phyloP scores from a whole-genome alignment of 2,113 vertebrate genomes.

The Capreolus pygargus region DNA sequence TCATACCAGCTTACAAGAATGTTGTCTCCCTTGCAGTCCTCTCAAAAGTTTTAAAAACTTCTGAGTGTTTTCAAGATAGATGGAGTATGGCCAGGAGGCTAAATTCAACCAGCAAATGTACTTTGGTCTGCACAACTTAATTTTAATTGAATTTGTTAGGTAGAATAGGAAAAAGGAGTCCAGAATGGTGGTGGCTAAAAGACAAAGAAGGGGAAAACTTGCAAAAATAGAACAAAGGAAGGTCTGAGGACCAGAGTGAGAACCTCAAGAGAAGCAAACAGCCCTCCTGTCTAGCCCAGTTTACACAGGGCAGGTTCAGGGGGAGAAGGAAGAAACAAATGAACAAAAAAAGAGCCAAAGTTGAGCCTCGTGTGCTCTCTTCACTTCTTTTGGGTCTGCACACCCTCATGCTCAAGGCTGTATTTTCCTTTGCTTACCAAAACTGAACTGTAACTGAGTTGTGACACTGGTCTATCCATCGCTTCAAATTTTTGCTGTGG shows the following conservation, averaged over 20 bases:
- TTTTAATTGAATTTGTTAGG: background rate
- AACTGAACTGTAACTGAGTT: background rate
- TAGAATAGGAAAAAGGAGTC: background rate
- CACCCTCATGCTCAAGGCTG: background rate
- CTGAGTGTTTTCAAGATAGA: background rate
- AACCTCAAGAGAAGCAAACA: background rate
- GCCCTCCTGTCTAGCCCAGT: background rate
- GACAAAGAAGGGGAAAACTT: background rate
- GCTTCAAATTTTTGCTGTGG: background rate
- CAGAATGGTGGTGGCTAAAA: background rate
- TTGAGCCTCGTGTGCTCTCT: background rate
- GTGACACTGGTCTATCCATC: background rate
- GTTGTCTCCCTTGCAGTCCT: accelerated
- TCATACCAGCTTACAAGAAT: background rate
- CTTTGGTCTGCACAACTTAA: background rate
- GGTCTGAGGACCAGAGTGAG: background rate
- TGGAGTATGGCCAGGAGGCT: background rate
- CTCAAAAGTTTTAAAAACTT: background rate
- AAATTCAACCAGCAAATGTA: background rate
- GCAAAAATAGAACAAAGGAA: background rate
- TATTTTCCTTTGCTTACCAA: background rate
- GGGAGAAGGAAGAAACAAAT: background rate
- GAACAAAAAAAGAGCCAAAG: background rate
- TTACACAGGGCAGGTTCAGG: background rate
- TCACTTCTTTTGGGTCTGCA: background rate